A percentile compares a stretch with the other conserved stretches of the same genome.
phyloP scores from a whole-genome alignment of 1,140 invertebrate species.

The Geopemphigus sp. region DNA sequence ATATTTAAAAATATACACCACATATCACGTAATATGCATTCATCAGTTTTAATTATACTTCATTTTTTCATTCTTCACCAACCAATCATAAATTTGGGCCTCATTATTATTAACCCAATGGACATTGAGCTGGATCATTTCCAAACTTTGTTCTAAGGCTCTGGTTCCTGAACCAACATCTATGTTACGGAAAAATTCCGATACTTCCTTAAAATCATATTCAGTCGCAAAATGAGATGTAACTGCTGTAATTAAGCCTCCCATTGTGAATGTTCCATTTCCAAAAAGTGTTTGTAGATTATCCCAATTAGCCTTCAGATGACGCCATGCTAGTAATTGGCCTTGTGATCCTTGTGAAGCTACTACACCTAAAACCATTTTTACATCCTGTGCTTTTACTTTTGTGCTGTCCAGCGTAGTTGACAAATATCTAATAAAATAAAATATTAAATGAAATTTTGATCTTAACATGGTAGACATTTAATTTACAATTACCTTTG shows the following conservation, averaged over 20 bases:
- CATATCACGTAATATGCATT: not conserved
- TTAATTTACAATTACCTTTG: conserved; percentile 64
- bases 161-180: conserved; percentile 67
- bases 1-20: conserved; percentile 22
- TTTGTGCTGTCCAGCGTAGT: conserved; percentile 64
- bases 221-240: conserved; percentile 69
- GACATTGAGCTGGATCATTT: conserved; percentile 76
- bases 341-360: conserved; percentile 68
- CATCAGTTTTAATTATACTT: not conserved
- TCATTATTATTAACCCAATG: conserved; percentile 70
- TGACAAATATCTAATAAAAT: conserved; percentile 61
- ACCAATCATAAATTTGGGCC: conserved; percentile 63
- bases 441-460: conserved; percentile 56
- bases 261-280: conserved; percentile 68
- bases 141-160: conserved; percentile 70
- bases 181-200: conserved; percentile 66
- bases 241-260: conserved; percentile 67
- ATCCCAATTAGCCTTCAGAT: conserved; percentile 72
- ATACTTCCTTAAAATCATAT: conserved; percentile 72
- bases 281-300: conserved; percentile 66
- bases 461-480: conserved; percentile 63
- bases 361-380: conserved; percentile 66
- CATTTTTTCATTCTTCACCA: conserved; percentile 56
- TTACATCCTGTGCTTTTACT: conserved; percentile 70
- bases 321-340: conserved; percentile 71